phyloP scores from a whole-genome alignment of 2,797 vertebrate species.

The Chloroceryle amazona region DNA sequence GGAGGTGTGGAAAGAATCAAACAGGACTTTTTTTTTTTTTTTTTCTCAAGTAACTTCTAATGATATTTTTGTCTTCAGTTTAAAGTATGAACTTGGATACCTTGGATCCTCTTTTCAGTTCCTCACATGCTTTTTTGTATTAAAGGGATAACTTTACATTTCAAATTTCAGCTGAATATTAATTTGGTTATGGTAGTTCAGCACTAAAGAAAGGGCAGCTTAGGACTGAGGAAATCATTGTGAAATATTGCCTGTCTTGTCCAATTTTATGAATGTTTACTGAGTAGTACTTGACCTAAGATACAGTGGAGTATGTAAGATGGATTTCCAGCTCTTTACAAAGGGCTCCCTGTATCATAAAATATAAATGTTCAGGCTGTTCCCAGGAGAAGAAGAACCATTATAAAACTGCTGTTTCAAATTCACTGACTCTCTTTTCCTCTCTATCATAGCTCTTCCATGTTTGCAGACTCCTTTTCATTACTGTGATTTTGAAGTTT shows the following conservation, averaged over 20 bases:
- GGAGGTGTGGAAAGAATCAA: not conserved
- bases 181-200: conserved; percentile 14
- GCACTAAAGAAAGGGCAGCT: conserved; percentile 44
- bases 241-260: conserved; percentile 85
- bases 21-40: not conserved
- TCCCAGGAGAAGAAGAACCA: not conserved
- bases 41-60: not conserved
- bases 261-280: conserved; percentile 76
- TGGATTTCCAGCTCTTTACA: conserved; percentile 53
- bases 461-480: not conserved
- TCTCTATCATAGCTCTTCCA: not conserved
- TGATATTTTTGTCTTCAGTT: not conserved
- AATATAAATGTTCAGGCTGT: conserved; percentile 29
- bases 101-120: conserved; percentile 4
- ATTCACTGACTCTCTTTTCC: not conserved
- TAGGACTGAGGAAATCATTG: conserved; percentile 76
- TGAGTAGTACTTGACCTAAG: conserved; percentile 83
- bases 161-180: conserved; percentile 47
- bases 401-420: not conserved
- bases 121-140: conserved; percentile 44
- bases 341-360: conserved; percentile 14
- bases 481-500: not conserved
- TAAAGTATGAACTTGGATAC: not conserved
- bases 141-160: conserved; percentile 53
- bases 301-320: conserved; percentile 62